Conservation (phyloP, 1,140 invertebrate species). For the Atta cephalotes region DNA sequence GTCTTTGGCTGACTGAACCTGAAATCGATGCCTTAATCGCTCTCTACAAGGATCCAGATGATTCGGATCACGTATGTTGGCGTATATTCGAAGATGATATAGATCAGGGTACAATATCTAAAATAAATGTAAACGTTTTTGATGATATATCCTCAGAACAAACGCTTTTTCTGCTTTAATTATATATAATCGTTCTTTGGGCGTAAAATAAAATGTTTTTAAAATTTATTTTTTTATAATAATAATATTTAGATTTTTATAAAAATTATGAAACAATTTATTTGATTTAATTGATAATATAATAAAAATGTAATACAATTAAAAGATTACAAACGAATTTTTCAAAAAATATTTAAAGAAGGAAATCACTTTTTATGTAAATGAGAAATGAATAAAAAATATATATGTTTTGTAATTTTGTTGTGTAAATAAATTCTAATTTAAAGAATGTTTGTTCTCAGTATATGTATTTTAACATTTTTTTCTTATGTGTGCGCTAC, state of each 20-base stretch:
- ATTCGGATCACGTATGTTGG: conserved; percentile 89
- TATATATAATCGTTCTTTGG: background rate
- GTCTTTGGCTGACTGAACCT: conserved; percentile 86
- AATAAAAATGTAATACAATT: background rate
- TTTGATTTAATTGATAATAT: background rate
- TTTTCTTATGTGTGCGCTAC: background rate
- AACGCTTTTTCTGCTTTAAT: background rate
- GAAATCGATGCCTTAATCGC: conserved; percentile 88
- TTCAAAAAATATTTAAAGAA: no score
- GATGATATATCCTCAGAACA: background rate
- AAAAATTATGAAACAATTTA: background rate
- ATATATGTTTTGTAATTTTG: no score
- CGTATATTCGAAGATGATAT: conserved; percentile 91
- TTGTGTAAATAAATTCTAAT: no score
- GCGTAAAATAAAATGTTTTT: background rate
- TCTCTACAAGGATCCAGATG: conserved; percentile 89
- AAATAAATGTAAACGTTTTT: background rate
- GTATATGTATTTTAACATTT: background rate
- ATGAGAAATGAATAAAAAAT: no score
- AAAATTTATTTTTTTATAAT: background rate
- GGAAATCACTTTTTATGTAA: no score
- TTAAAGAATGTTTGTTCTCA: no score
- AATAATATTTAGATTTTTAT: background rate
- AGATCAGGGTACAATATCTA: conserved; percentile 86
- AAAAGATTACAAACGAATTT: background rate